Evolutionary conservation across 2,113 vertebrate genomes (phyloP), one percentile per base, ranked within the genome.

Genomic region (human (Homo sapiens)): DNA sequence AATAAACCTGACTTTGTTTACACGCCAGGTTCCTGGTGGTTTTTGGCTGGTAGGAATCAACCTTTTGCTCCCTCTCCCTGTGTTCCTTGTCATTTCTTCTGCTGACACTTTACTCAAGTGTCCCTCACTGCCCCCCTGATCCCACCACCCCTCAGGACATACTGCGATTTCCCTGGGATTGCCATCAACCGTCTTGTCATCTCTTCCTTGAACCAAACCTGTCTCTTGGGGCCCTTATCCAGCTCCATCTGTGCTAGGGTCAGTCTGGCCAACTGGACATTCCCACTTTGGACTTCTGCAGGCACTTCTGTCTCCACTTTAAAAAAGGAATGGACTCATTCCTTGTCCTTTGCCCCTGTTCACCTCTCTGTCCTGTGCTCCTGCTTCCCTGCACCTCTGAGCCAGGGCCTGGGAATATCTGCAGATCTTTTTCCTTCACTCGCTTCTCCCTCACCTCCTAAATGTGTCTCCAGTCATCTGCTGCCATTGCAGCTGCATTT

Each of bases 1-100:
- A 73, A 59, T 8, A 55, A 35, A 70, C 6, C 43, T 11, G 2
- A 18, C 72, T 78, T 43, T 8, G 38, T 64, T 48, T 6, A 5
- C 35, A 12, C 45, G 12, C 11, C 0, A 10, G 32, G 16, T 17
- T 75, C 48, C 52, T 0, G 0, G 4, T 40, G 32, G n/a, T 52
- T n/a, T 70, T 32, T 18, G 3, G 27, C 12, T 18, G 43, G 18
- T 40, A 3, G 59, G 38, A 83, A 52, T 43, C 22, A 38, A 3
- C n/a, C 16, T 2, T 43, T 76, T 6, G 2, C n/a, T 93, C 40
- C n/a, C 6, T 79, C 25, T 73, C 8, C 81, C 82, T 84, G 0
- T 22, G 16, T 66, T 81, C 25, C 20, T 7, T 5, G 17, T 8
- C 25, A 35, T 55, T 43, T n/a, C 73, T 64, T 76, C 45, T n/a